Evolutionary conservation across 2,888 invertebrate genomes (phyloP), one percentile per base, ranked within the genome.

Genomic region (Sarcophaga variegata): DNA sequence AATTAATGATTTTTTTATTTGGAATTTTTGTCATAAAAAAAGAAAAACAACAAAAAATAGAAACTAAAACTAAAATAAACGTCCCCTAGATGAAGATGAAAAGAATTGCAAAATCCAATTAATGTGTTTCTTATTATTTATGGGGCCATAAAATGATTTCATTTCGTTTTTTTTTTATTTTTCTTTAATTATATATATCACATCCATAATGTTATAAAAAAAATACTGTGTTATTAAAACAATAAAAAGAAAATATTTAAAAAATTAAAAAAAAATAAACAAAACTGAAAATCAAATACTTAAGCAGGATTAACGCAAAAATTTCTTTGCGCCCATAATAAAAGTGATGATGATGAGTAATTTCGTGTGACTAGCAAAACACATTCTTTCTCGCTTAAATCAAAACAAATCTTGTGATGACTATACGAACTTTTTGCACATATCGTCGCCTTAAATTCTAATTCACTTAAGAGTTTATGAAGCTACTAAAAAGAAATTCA

Each of bases 81-180:
- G 37, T 37, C 1, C 37, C 17, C 54, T 14, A 54, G 54, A 12
- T 27, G 12, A 17, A 82, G 64, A 82, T 77, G 25, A 82, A 77
- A 71, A 59, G 70, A 82, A 77, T 77, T 25, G 45, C 76, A 45
- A 11, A 63, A 64, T 45, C 10, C 60, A 81, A 60, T 82, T 76
- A 63, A 70, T 75, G 69, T 63, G 67, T 69, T 12, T 81, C 69
- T 62, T 37, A 64, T 82, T 71, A 77, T 82, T 82, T 82, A 82
- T 70, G 81, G 25, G n/a, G 22, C 62, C n/a, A 76, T 82, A 76
- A 76, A 82, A 75, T 63, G n/a, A 54, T 62, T 63, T 81, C n/a
- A 37, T 45, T 59, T 20, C n/a, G 4, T 62, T 62, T 62, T 11
- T n/a, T 64, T 80, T 8, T 62, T 62, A 20, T 54, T 54, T 14